A percentile compares a stretch with the other conserved stretches of the same genome.
These are phyloP conservation scores for Corvus moneduloides DNA, from an alignment of 2,113 vertebrate genomes.

Conservation along the genomic window DNA sequence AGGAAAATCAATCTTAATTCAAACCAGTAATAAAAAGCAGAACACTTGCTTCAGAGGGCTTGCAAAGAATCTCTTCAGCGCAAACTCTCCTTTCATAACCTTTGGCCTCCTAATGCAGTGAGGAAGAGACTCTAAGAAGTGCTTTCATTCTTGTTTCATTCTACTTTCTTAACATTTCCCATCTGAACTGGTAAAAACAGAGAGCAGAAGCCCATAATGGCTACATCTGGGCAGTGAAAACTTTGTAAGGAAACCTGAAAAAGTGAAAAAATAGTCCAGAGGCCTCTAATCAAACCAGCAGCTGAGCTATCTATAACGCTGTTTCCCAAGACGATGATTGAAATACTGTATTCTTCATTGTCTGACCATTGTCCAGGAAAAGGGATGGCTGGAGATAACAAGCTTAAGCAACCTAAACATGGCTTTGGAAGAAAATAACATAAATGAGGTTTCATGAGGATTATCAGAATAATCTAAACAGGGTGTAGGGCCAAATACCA, in stretches of 20 bases:
- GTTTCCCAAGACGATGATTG: not conserved
- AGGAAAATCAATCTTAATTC: slow-evolving; percentile 77
- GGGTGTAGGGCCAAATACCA: not conserved
- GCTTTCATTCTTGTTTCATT: not conserved
- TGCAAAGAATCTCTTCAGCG: slow-evolving; percentile 24
- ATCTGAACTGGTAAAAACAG: not conserved
- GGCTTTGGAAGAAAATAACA: not conserved
- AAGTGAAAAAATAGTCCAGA: not conserved
- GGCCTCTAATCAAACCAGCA: not conserved
- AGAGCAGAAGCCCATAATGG: not conserved
- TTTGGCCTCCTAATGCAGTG: slow-evolving; percentile 45
- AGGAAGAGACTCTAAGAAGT: slow-evolving; percentile 14
- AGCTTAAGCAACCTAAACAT: not conserved
- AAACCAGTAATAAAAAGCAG: slow-evolving; percentile 70
- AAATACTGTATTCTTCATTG: not conserved
- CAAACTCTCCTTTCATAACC: slow-evolving; percentile 50
- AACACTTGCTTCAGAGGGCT: slow-evolving; percentile 50
- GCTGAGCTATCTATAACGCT: not conserved
- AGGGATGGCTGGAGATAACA: not conserved
- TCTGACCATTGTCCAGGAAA: not conserved
- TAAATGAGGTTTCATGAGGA: not conserved
- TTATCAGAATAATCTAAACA: not conserved
- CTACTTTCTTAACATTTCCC: not conserved
- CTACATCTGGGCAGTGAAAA: not conserved
- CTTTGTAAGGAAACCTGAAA: not conserved